phyloP scores from a whole-genome alignment of 2,113 vertebrate genomes.

The Alligator sinensis region DNA sequence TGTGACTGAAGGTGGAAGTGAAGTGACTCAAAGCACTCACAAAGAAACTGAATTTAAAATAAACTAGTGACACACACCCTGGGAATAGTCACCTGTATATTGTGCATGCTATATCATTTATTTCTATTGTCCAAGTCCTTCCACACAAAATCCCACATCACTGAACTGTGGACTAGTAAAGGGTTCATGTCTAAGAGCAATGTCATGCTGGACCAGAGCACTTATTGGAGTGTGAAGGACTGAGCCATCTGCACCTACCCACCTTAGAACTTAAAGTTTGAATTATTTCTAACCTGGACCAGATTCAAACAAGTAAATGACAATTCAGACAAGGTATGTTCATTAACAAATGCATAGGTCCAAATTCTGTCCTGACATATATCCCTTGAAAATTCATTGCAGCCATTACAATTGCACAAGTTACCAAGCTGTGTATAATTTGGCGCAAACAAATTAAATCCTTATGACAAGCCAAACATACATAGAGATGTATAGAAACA shows the following conservation, averaged over 20 bases:
- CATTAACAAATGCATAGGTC: not conserved
- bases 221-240: not conserved
- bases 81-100: not conserved
- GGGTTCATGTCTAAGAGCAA: not conserved
- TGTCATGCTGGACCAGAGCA: not conserved
- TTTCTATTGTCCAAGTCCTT: not conserved
- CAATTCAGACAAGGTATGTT: not conserved
- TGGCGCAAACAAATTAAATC: not conserved
- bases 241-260: not conserved
- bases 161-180: not conserved
- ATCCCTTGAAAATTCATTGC: not conserved
- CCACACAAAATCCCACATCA: not conserved
- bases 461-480: not conserved
- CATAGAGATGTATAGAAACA: not conserved
- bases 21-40: constrained; percentile 43
- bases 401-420: not conserved
- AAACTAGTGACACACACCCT: not conserved
- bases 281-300: not conserved
- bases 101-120: not conserved
- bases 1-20: constrained; percentile 36
- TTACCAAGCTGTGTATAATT: not conserved
- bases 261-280: not conserved
- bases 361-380: not conserved
- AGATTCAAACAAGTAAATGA: not conserved
- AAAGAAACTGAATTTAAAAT: not conserved